Base-by-base conservation (phyloP, 2,113 vertebrate species). In the Ceyx melanurus region DNA sequence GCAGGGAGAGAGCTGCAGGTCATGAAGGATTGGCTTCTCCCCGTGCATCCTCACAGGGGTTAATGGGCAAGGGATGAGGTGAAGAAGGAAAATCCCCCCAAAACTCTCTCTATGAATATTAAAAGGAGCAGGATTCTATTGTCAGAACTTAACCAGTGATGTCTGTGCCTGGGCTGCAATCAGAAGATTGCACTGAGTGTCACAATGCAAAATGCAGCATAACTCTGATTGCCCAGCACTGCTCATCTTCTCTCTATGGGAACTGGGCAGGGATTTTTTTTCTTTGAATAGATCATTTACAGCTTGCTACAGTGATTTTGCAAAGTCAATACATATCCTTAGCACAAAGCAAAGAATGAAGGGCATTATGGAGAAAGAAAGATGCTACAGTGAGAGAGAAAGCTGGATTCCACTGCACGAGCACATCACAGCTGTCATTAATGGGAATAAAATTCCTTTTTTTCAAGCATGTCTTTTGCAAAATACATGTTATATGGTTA, bases 311-410 rank as follows among this genome's bases (percentile, higher is more conserved):
- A 93, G 81, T 70, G 78, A 87, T 93, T 96, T 91, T 95, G 82
- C 79, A 91, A 82, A 93, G 93, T 95, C 94, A 93, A 86, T 95
- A 96, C 72, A 91, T 88, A 95, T 50, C 81, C 70, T 89, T 78
- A 90, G 75, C 64, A 95, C 91, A 95, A 96, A 94, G 95, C 80
- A 78, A 89, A 96, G 95, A 96, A 96, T 95, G 92, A 95, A 93
- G 88, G 68, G 62, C 86, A 82, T 95, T 89, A 92, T 88, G 76
- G 85, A 95, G 87, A 71, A 79, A 80, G 82, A 76, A 88, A 91
- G 85, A 85, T 76, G 78, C 58, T 71, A 89, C 60, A 84, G 66
- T 88, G 58, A 81, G 90, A 93, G 68, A 76, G 77, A 90, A 93
- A 94, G 81, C 77, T 65, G 58, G 95, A 96, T 95, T 91, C 82